phyloP scores from a whole-genome alignment of 2,888 invertebrate genomes.

The Margaritifera margaritifera region DNA sequence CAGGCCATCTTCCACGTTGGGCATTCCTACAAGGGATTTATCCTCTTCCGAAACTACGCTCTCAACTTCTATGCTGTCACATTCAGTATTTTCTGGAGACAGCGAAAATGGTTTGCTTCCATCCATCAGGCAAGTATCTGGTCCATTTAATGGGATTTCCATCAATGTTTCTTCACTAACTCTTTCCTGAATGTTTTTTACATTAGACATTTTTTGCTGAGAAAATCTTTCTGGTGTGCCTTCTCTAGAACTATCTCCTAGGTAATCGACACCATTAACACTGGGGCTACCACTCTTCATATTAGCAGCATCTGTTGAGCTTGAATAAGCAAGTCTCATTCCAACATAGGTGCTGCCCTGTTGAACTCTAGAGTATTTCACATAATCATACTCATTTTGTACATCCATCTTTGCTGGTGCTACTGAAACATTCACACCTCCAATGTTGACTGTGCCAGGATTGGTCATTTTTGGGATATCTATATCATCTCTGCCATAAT shows the following conservation, averaged over 20 bases:
- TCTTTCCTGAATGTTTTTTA: slow-evolving; percentile 36
- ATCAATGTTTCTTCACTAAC: slow-evolving; percentile 69
- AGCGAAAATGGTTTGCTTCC: slow-evolving; percentile 88
- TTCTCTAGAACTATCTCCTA: slow-evolving; percentile 55
- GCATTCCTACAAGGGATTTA: slow-evolving; percentile 78
- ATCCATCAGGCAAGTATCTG: slow-evolving; percentile 73
- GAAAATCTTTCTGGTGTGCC: slow-evolving; percentile 58
- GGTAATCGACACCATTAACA: slow-evolving; percentile 39
- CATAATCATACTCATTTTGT: slow-evolving; percentile 71
- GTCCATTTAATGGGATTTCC: slow-evolving; percentile 73
- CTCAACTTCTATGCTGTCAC: slow-evolving; percentile 90
- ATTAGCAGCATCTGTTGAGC: slow-evolving; percentile 60
- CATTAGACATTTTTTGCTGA: slow-evolving; percentile 44
- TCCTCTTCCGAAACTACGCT: slow-evolving; percentile 74
- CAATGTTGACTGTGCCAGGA: background rate
- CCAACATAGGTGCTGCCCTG: slow-evolving; percentile 84
- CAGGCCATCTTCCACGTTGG: slow-evolving; percentile 92
- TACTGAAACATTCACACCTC: slow-evolving; percentile 6
- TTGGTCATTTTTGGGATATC: too few species aligned
- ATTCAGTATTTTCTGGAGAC: slow-evolving; percentile 94
- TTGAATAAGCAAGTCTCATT: slow-evolving; percentile 79
- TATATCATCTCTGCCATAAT: slow-evolving; percentile 1
- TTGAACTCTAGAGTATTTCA: slow-evolving; percentile 70
- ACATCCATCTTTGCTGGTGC: slow-evolving; percentile 46
- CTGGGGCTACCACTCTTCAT: slow-evolving; percentile 46